A percentile compares a stretch with the other conserved stretches of the same genome.
Evolutionary conservation across 2,113 vertebrate species (phyloP).

Genomic region (Tympanuchus pallidicinctus): DNA sequence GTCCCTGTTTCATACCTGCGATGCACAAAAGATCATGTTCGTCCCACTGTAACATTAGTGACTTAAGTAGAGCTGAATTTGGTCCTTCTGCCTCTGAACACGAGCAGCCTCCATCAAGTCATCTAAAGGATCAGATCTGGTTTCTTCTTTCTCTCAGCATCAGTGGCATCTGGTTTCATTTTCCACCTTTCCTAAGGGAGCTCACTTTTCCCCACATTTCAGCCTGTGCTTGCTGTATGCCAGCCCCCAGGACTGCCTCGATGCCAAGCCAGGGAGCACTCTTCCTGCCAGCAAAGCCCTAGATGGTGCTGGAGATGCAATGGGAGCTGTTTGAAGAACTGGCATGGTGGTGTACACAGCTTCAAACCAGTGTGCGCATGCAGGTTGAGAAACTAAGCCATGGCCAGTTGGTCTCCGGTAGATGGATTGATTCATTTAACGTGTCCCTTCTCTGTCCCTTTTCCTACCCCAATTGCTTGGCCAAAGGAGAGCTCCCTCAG

Average conservation of each 20-base stretch:
- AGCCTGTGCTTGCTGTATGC: neutral
- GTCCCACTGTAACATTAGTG: conserved; percentile 54
- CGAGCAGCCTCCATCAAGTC: conserved; percentile 50
- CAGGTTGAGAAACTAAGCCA: neutral
- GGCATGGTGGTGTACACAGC: neutral
- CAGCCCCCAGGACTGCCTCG: neutral
- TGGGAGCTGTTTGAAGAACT: neutral
- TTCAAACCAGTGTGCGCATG: neutral
- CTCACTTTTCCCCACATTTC: conserved; percentile 63
- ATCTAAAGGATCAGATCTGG: conserved; percentile 62
- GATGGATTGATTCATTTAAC: neutral
- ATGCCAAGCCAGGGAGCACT: neutral
- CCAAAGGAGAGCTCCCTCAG: neutral
- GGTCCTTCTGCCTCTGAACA: conserved; percentile 35
- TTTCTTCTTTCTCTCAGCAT: conserved; percentile 46
- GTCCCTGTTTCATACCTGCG: conserved; percentile 17
- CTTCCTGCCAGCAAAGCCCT: neutral
- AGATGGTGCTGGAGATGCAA: neutral
- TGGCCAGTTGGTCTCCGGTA: neutral
- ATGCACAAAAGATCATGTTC: conserved; percentile 52
- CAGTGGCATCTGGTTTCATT: conserved; percentile 64
- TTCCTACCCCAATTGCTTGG: neutral
- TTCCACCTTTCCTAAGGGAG: conserved; percentile 45
- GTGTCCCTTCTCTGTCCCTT: neutral
- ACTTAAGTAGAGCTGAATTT: conserved; percentile 59